Evolutionary conservation across 2,888 invertebrate genomes (phyloP).

Genomic region (Hemaris fuciformis): DNA sequence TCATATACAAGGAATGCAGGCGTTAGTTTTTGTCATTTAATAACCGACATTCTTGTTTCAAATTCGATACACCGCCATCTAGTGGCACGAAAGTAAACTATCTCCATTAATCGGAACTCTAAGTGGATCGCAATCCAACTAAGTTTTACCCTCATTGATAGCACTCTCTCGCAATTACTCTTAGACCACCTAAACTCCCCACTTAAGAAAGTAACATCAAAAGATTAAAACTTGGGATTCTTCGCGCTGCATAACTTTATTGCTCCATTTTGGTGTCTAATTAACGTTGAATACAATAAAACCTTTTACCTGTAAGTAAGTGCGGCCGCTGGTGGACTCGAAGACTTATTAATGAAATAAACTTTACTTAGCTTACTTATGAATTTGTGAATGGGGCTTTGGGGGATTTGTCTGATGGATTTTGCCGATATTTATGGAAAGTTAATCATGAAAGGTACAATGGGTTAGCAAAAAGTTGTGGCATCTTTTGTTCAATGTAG

Average conservation of each 20-base stretch:
- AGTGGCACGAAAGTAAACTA: not conserved
- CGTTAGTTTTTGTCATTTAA: no score
- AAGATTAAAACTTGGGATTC: conserved; percentile 7
- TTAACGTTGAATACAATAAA: conserved; percentile 1
- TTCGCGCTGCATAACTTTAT: conserved; percentile 2
- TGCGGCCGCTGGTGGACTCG: not conserved
- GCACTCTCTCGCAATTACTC: not conserved
- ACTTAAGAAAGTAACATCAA: not conserved
- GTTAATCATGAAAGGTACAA: no score
- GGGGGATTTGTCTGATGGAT: not conserved
- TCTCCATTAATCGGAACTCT: not conserved
- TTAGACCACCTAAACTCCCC: not conserved
- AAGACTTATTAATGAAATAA: not conserved
- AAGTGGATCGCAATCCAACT: not conserved
- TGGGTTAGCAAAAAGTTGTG: no score
- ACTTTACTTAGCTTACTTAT: conserved; percentile 1
- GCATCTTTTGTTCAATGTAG: no score
- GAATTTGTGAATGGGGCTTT: not conserved
- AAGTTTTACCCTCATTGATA: not conserved
- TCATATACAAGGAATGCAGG: no score
- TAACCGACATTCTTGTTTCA: no score
- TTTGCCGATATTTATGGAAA: no score
- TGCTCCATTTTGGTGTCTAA: not conserved
- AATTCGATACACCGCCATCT: not conserved
- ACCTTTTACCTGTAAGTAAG: not conserved